Evolutionary conservation across 2,113 vertebrate species (phyloP).

Genomic region (Dipodomys stephensi): DNA sequence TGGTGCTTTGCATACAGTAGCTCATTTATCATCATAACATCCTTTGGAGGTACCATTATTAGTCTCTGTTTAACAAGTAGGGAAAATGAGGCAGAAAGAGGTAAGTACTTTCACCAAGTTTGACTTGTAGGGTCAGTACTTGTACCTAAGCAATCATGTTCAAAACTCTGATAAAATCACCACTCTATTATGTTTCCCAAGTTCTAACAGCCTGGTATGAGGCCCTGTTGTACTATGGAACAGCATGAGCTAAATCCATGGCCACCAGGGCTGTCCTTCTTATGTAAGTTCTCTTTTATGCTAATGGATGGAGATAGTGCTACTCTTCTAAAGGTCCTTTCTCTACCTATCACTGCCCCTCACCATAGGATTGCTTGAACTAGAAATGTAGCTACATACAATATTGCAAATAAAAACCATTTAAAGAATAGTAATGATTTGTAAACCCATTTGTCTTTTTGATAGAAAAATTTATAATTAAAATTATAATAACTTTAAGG

Average conservation of each 20-base stretch:
- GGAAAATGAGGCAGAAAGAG: slow-evolving; percentile 37
- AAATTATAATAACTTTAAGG: neutral
- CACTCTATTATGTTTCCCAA: neutral
- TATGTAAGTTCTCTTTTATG: neutral
- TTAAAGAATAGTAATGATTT: slow-evolving; percentile 13
- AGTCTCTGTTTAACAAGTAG: neutral
- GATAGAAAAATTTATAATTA: slow-evolving; percentile 30
- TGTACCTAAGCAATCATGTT: neutral
- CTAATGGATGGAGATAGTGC: neutral
- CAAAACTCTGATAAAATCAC: neutral
- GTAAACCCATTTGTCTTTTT: slow-evolving; percentile 18
- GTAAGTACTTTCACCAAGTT: slow-evolving; percentile 10
- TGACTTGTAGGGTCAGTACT: slow-evolving; percentile 5
- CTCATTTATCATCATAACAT: slow-evolving; percentile 55
- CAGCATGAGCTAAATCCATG: neutral
- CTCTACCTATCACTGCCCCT: neutral
- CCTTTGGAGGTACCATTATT: slow-evolving; percentile 22
- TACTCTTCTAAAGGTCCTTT: neutral
- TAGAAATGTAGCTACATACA: neutral
- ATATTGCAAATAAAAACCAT: slow-evolving; percentile 10
- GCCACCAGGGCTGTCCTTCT: neutral
- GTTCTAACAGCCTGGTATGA: neutral
- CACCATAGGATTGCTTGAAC: neutral
- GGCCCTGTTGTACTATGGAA: neutral
- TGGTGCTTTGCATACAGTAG: slow-evolving; percentile 29